phyloP scores from a whole-genome alignment of 2,113 vertebrate genomes.

The Larimichthys polyactis region DNA sequence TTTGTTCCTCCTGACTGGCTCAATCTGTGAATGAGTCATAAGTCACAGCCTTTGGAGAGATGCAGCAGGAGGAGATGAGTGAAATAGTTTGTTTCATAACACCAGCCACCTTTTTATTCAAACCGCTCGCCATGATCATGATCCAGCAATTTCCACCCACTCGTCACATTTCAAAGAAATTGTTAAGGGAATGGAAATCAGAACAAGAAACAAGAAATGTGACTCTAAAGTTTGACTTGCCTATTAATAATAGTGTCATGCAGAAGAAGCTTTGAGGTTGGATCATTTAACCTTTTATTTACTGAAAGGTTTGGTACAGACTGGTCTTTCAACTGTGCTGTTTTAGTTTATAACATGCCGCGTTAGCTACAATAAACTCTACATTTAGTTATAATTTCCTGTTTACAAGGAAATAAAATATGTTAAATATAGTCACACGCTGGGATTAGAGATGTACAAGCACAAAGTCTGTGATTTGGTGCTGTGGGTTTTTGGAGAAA shows the following conservation, averaged over 20 bases:
- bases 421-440: neutral
- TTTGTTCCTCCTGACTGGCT: slow-evolving; percentile 67
- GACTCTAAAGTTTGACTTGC: neutral
- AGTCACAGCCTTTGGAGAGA: slow-evolving; percentile 44
- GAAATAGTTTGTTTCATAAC: slow-evolving; percentile 61
- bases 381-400: slow-evolving; percentile 1
- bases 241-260: neutral
- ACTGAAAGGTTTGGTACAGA: neutral
- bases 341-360: neutral
- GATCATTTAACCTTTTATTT: slow-evolving; percentile 1
- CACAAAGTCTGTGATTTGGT: neutral
- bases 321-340: slow-evolving; percentile 2
- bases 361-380: neutral
- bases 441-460: neutral
- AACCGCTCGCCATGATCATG: slow-evolving; percentile 25
- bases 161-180: slow-evolving; percentile 12
- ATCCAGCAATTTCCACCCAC: slow-evolving; percentile 48
- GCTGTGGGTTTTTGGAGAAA: neutral
- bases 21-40: slow-evolving; percentile 65
- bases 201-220: neutral
- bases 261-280: neutral
- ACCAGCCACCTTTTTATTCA: slow-evolving; percentile 56
- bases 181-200: neutral
- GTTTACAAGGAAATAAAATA: neutral
- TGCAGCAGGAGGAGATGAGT: slow-evolving; percentile 40